Base-by-base conservation (phyloP, 2,113 vertebrate genomes). In the Nanorana parkeri region DNA sequence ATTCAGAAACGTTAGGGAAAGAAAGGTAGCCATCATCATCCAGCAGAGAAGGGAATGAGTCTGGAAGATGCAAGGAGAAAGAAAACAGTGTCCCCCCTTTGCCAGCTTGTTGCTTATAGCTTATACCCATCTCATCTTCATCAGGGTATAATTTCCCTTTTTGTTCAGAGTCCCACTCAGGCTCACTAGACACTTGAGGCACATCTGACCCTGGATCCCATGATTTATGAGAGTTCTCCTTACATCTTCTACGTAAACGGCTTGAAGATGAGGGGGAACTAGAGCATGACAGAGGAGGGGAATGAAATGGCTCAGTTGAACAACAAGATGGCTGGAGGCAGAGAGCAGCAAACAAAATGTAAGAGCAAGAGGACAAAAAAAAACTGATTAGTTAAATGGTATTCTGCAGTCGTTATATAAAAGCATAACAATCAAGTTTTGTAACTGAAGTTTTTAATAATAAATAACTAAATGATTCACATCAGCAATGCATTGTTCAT, bases 61-160 rank as follows among this genome's bases (percentile, higher is more conserved):
- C 96, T 3, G 98, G 98, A 86, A 99, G 96, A 92, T 99, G 98
- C 89, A 99, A 94, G 90, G 97, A 99, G 96, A 99, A 97, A 89
- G 97, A 99, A 88, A 99, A 99, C 78, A 98, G 91, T 0, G 95
- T 98, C 84, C 96, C 90, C 15, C 94, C 92, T 85, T 87, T 92
- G 86, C 92, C 66, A 26, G 93, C 89, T 83, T 94, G 94, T 77
- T 91, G 95, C 84, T 95, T 95, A 87, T 92, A 96, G 83, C 93
- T 89, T 0, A 92, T 94, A 17, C 95, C 92, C 83, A 93, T 41
- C 0, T 94, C 95, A 52, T 89, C 95, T 83, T 97, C 94, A 6
- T 94, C 77, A 13, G 93, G 47, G 86, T 77, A 92, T 24, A 93
- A 87, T 21, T 92, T 94, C 1, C 91, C 94, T 84, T 91, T 94